These are phyloP conservation scores for Enteromius fasciolatus DNA, from an alignment of 2,797 vertebrate species.

Conservation along the genomic window DNA sequence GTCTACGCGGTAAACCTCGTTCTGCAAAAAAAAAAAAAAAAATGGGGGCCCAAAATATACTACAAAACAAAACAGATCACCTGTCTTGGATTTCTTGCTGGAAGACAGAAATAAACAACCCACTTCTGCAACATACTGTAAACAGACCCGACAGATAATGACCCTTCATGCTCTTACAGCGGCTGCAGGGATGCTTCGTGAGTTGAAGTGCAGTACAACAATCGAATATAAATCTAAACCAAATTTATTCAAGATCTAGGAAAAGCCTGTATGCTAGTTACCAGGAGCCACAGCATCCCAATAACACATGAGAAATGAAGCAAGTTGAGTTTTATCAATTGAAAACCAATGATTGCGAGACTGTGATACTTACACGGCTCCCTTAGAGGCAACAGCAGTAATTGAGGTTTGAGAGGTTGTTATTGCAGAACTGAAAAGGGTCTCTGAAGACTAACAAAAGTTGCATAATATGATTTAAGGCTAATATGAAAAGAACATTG, in stretches of 20 bases:
- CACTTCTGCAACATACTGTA: conserved; percentile 36
- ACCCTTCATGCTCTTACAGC: conserved; percentile 24
- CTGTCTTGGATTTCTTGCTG: conserved; percentile 29
- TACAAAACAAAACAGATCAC: conserved; percentile 11
- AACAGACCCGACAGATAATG: conserved; percentile 46
- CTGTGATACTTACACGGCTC: not conserved
- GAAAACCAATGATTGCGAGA: conserved; percentile 3
- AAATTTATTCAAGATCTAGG: not conserved
- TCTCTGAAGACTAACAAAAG: conserved; percentile 17
- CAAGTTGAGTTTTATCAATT: not conserved
- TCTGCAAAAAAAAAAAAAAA: not conserved
- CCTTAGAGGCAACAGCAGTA: conserved; percentile 13
- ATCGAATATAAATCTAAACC: not conserved
- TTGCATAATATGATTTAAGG: conserved; percentile 25
- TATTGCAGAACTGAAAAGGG: conserved; percentile 20
- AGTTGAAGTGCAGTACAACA: not conserved
- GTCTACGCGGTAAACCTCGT: not conserved
- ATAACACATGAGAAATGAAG: conserved; percentile 18
- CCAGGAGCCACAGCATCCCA: not conserved
- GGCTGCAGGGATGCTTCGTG: not conserved
- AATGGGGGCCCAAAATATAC: not conserved
- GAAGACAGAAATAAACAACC: conserved; percentile 28
- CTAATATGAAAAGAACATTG: conserved; percentile 10
- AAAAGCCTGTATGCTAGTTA: not conserved
- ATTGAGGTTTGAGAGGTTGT: conserved; percentile 20